Conservation (phyloP, 2,113 vertebrate genomes). For the Leucoraja erinaceus region DNA sequence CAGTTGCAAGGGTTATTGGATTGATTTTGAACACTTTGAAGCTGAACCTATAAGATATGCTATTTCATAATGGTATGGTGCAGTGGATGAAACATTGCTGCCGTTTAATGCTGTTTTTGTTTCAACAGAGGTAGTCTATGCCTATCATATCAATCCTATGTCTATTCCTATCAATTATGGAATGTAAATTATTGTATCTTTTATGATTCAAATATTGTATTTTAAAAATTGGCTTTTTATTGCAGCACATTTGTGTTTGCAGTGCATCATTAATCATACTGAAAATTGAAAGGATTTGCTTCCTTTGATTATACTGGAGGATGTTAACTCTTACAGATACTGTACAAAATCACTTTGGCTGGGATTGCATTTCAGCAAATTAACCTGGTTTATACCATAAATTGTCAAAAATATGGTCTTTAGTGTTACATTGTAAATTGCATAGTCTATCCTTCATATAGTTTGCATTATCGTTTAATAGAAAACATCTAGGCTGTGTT, state of each 20-base stretch:
- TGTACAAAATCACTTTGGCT: neutral
- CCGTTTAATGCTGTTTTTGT: neutral
- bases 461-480: neutral
- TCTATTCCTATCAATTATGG: too few species aligned
- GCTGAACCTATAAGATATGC: neutral
- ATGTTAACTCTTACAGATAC: neutral
- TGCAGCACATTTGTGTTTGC: too few species aligned
- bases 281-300: neutral
- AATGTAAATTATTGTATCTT: neutral
- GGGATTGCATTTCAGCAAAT: neutral
- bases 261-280: neutral
- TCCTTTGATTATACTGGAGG: neutral
- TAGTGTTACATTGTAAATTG: neutral
- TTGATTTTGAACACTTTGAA: constrained; percentile 3
- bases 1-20: neutral
- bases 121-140: neutral
- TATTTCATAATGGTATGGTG: neutral
- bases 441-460: neutral
- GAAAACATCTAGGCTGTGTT: neutral
- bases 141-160: neutral
- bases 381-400: neutral
- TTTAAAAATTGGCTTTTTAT: constrained; percentile 5
- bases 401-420: neutral
- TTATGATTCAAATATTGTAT: neutral
- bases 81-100: neutral